Base-by-base conservation (phyloP, 2,888 invertebrate species). In the Scaeva pyrastri region DNA sequence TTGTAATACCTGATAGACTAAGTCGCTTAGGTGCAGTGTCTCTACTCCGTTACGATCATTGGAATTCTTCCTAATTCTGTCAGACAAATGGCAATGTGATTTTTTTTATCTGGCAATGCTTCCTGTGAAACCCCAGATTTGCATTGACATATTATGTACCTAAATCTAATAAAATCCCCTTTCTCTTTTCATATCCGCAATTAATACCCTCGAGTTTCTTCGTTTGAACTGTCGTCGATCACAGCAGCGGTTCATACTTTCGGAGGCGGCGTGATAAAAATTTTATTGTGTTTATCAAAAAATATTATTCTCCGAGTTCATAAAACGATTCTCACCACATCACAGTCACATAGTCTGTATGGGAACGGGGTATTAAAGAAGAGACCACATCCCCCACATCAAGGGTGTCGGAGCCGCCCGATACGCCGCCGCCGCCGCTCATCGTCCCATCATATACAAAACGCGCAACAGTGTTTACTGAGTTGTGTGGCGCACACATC, bases 351-450 rank as follows among this genome's bases (percentile, higher is more conserved):
- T 2, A 10, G 4, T 10, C 16, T 1, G 1, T 26, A 31, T 5
- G 8, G 31, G 31, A 31, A 31, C 5, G 31, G 31, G n/a, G 45
- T 74, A 58, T 58, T 12, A 64, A 31, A 58, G 26, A 55, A 62
- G n/a, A 11, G 19, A 60, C 86, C 86, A 86, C 86, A 82, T 86
- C 86, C 82, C 75, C 86, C 86, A 86, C 82, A 86, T 82, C 81
- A 86, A 86, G 70, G 68, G 60, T 71, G 66, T 60, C 77, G 39
- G 48, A n/a, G n/a, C n/a, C n/a, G n/a, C n/a, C n/a, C n/a, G n/a
- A n/a, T n/a, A n/a, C n/a, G 31, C 5, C 26, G 16, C 36, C 19
- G 45, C 26, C 23, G 52, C 2, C 6, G n/a, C 23, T 43, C 19
- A 0, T n/a, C 41, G 23, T n/a, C 10, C 7, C 26, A n/a, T 4